Evolutionary conservation across 1,140 invertebrate species (phyloP).

Genomic region (Ostrea denselamellosa): DNA sequence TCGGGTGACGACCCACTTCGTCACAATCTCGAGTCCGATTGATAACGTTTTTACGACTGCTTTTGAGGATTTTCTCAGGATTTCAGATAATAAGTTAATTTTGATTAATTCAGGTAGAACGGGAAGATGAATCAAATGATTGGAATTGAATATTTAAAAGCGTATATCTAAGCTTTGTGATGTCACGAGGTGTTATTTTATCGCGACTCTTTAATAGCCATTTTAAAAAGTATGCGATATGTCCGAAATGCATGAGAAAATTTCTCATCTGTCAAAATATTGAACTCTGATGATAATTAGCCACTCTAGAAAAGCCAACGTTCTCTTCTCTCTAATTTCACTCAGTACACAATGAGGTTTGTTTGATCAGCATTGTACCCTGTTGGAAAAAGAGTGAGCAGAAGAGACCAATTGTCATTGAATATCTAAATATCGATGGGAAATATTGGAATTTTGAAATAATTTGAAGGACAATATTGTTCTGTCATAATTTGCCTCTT

Average conservation of each 20-base stretch:
- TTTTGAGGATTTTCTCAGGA: conserved; percentile 28
- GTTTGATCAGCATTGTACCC: conserved; percentile 11
- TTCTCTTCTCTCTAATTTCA: neutral
- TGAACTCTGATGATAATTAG: conserved; percentile 8
- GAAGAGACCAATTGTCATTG: neutral
- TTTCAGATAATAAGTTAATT: conserved; percentile 37
- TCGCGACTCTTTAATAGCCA: neutral
- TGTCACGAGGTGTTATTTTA: conserved; percentile 18
- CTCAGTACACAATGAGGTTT: neutral
- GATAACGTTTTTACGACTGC: conserved; percentile 10
- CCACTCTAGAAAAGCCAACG: neutral
- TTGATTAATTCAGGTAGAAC: conserved; percentile 36
- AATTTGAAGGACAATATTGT: conserved; percentile 12
- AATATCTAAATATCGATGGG: neutral
- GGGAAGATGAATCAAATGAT: conserved; percentile 37
- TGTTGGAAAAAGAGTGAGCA: neutral
- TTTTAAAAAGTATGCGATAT: conserved; percentile 14
- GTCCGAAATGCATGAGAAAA: conserved; percentile 37
- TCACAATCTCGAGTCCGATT: conserved; percentile 5
- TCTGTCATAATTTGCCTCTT: conserved; percentile 9
- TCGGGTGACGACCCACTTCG: neutral
- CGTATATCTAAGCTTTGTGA: conserved; percentile 25
- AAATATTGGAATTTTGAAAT: conserved; percentile 23
- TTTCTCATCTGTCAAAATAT: conserved; percentile 40
- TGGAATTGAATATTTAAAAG: neutral